Evolutionary conservation across 2,888 invertebrate genomes (phyloP).

Genomic region (Anagyrus pseudococci): DNA sequence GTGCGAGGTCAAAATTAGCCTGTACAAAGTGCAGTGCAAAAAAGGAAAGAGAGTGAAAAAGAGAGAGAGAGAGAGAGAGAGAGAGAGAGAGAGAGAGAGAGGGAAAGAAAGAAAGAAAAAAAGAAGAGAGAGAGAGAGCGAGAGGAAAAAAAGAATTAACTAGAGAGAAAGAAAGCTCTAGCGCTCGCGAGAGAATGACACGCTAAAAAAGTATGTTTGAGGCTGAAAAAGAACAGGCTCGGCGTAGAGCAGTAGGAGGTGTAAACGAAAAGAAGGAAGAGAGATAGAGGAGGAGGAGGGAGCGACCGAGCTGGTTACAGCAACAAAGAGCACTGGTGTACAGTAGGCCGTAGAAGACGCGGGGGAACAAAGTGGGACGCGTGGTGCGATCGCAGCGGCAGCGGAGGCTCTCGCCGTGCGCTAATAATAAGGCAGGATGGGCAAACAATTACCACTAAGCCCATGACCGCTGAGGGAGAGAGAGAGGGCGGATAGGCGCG

Average conservation of each 20-base stretch:
- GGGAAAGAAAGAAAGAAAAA: neutral
- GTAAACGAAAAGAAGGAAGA: neutral
- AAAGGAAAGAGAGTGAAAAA: neutral
- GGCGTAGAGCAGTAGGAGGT: too few species aligned
- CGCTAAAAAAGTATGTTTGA: neutral
- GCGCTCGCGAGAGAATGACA: neutral
- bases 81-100: neutral
- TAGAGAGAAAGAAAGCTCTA: neutral
- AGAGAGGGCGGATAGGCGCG: too few species aligned
- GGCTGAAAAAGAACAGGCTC: too few species aligned
- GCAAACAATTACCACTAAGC: conserved; percentile 43
- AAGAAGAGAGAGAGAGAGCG: neutral
- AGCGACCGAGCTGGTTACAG: too few species aligned
- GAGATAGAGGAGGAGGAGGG: too few species aligned
- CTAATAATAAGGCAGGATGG: conserved; percentile 44
- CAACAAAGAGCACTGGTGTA: too few species aligned
- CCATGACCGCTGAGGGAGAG: too few species aligned
- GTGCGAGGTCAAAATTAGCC: conserved; percentile 12
- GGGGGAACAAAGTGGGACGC: too few species aligned
- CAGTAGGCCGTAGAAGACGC: too few species aligned
- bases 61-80: neutral
- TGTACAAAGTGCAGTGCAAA: neutral
- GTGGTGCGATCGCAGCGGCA: neutral
- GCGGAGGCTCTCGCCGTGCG: conserved; percentile 38
- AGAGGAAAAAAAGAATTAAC: too few species aligned